Evolutionary conservation across 2,888 invertebrate species (phyloP), one percentile per base, ranked within the genome.

Genomic region (Plusia festucae): DNA sequence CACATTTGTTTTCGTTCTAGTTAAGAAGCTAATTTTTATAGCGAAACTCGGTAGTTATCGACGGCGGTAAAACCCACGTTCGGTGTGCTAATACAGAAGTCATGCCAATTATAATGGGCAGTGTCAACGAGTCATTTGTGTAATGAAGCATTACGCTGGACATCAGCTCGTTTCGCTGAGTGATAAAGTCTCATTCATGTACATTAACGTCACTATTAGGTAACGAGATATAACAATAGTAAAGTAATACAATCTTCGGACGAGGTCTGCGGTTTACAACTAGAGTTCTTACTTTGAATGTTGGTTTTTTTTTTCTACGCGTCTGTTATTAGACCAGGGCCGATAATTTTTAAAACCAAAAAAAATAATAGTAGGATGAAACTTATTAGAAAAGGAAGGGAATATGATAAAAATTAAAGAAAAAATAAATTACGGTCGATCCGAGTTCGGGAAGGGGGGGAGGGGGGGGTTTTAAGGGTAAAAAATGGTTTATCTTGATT

Each of bases 221-320:
- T 88, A 84, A 85, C 71, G 66, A 82, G 86, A 85, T 85, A 83
- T 75, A 73, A 82, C 76, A 76, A 79, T 79, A 78, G 68, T 82
- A 69, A 58, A 67, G 90, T 88, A 90, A 91, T 78, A 85, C 78
- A 83, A 90, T 90, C 84, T 85, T 65, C 65, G 69, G 65, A 70
- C 85, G 84, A 88, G 90, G 88, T 85, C 82, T 92, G 92, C 74
- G 92, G 92, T 91, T 90, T 87, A 83, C 86, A 87, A 83, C 68
- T 82, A 81, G 79, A 83, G 82, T 79, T 76, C 73, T 69, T 66
- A 73, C 52, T 61, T 56, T 20, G 34, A 54, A 62, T 52, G 59
- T 53, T 18, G 9, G 55, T 56, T 7, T 16, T 67, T 56, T 7
- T 16, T 67, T 71, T 60, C 52, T 53, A 13, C 44, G 15, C 13